Evolutionary conservation across 2,888 invertebrate species (phyloP), one percentile per base, ranked within the genome.

Genomic region (Eulithis testata): DNA sequence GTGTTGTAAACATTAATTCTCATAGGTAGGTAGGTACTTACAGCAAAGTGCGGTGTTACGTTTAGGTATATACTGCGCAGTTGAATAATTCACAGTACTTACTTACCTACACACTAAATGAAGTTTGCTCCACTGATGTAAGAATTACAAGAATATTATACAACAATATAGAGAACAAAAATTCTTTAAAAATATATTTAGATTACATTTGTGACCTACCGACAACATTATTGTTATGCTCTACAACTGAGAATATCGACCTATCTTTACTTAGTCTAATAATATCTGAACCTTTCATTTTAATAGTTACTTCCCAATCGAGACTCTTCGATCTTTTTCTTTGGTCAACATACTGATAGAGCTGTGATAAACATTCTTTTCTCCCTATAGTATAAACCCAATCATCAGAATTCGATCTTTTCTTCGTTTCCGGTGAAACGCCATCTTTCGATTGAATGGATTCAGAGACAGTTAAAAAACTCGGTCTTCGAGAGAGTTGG

Each of bases 341-440:
- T 9, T 66, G 70, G 2, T 60, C 36, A 7, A 73, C 31, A 14
- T 70, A 63, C 4, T 63, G 58, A 51, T 73, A 73, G 1, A 73
- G 52, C 43, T 78, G 69, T 6, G 78, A 63, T n/a, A 84, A 57
- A 52, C 75, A 68, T 49, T 83, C 73, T 69, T 81, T 85, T 55
- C 90, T 79, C 45, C 80, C 76, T 0, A 78, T 71, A 0, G 83
- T 86, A 60, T 86, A 87, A 9, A 91, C 36, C 82, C 84, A 86
- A 63, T 90, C 91, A 52, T 91, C 91, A 0, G 91, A 92, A 51
- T 88, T 86, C 0, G 88, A 81, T 3, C 91, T 81, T 56, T 63
- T 76, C 65, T 87, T 89, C 11, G 57, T 66, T 11, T 74, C 75
- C n/a, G 21, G 3, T 52, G 54, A 27, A 12, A 61, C 53, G 9